Percentiles rank a stretch among this genome's conserved stretches.
Evolutionary conservation across 2,113 vertebrate species (phyloP).

Genomic region (Sterrhoptilus dennistouni): DNA sequence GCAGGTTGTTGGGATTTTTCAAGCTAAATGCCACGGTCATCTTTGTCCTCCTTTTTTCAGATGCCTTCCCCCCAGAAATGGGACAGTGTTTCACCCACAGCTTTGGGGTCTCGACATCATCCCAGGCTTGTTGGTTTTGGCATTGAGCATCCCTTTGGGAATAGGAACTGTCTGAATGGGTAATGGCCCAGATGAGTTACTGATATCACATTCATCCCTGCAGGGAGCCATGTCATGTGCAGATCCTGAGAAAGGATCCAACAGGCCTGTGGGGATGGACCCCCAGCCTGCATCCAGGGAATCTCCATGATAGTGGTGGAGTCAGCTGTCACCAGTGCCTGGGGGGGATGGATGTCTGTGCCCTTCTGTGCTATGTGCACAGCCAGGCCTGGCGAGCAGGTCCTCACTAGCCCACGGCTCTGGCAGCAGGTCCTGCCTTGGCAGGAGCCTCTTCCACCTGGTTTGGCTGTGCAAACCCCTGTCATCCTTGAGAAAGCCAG

Average conservation of each 20-base stretch:
- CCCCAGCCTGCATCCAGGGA: neutral
- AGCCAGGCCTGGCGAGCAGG: neutral
- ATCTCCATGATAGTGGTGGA: neutral
- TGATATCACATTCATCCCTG: neutral
- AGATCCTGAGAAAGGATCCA: neutral
- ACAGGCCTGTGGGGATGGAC: neutral
- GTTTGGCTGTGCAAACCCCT: neutral
- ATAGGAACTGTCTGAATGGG: neutral
- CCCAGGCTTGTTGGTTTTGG: neutral
- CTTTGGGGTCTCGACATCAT: neutral
- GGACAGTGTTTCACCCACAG: neutral
- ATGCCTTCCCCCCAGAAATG: neutral
- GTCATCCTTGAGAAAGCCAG: accelerated
- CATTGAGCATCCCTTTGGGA: neutral
- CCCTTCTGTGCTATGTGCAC: neutral
- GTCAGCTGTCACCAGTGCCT: neutral
- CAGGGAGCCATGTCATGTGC: neutral
- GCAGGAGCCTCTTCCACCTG: neutral
- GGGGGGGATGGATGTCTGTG: neutral
- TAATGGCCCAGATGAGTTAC: neutral
- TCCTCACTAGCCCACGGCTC: neutral
- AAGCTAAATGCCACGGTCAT: neutral
- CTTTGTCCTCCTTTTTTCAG: neutral
- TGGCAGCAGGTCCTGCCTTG: neutral
- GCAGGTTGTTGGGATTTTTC: slow-evolving; percentile 29